phyloP scores from a whole-genome alignment of 2,113 vertebrate genomes.

The Ursus arctos region DNA sequence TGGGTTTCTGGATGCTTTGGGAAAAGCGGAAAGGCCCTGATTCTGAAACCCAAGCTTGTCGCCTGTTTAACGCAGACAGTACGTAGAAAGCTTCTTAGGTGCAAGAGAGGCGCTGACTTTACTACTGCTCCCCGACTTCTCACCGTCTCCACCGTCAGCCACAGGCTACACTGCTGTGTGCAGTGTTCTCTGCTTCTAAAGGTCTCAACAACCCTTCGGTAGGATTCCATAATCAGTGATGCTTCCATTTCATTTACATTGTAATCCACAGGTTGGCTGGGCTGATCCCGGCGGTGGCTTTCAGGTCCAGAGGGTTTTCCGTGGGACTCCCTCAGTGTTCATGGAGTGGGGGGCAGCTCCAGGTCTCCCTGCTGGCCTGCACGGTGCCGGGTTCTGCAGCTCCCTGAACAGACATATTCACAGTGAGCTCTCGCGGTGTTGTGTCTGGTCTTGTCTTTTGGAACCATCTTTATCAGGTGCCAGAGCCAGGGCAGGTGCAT shows the following conservation, averaged over 20 bases:
- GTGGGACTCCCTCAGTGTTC: background rate
- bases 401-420: background rate
- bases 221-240: background rate
- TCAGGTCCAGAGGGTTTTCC: background rate
- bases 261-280: background rate
- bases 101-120: background rate
- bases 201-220: background rate
- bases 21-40: background rate
- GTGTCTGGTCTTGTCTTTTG: background rate
- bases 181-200: background rate
- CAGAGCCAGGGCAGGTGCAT: background rate
- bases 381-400: accelerated
- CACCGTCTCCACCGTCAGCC: background rate
- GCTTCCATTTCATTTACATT: background rate
- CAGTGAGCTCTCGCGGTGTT: background rate
- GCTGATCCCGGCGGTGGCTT: background rate
- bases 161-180: accelerated
- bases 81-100: background rate
- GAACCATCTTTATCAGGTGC: background rate
- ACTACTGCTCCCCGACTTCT: background rate
- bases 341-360: background rate
- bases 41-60: background rate
- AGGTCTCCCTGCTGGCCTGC: background rate
- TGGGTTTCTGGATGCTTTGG: background rate
- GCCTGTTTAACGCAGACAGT: background rate